Base-by-base conservation (phyloP, 64 coral and sea anemone species). In the Montipora sp. region DNA sequence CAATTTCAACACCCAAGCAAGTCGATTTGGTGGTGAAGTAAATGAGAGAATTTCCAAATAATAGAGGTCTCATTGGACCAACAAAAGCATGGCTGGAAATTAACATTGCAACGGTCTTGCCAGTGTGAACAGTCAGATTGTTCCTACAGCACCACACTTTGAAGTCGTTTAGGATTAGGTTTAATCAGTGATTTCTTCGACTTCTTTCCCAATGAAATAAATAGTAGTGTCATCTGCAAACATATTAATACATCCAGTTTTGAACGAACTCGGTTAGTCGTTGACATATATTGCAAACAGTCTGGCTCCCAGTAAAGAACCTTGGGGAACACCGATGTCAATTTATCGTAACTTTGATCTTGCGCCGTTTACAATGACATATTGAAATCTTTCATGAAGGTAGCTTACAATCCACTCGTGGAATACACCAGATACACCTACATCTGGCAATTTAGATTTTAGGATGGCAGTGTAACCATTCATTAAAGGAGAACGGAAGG, bases 401-500 rank as follows among this genome's bases (percentile, higher is more conserved):
- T 77, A 77, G 4, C 75, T 77, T 77, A 44, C 36, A 77, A 48
- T 47, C 75, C 75, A 77, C 75, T 77, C 75, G 43, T 47, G 60
- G 12, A 77, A 77, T 77, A 13, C 75, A 77, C 75, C 75, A 47
- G 75, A 77, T 5, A 77, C 27, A 13, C 75, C 9, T 77, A 4
- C 75, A 77, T 9, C 60, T 65, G 60, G 2, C 15, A 65, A 77
- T 77, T 77, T 77, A 13, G 75, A 77, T 47, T 77, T 77, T 45
- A 77, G 7, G 14, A 77, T 77, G 75, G 27, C 27, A 36, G 27
- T 36, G 27, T 36, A 36, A 36, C 27, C 27, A 36, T 36, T 36
- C 27, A 36, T 36, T 36, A 36, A 36, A 36, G 27, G 27, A 36
- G 27, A 36, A 36, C 27, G 27, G 27, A 36, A 36, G 27, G 27